These are phyloP conservation scores for Istiophorus platypterus DNA, from an alignment of 2,113 vertebrate species.

Conservation along the genomic window DNA sequence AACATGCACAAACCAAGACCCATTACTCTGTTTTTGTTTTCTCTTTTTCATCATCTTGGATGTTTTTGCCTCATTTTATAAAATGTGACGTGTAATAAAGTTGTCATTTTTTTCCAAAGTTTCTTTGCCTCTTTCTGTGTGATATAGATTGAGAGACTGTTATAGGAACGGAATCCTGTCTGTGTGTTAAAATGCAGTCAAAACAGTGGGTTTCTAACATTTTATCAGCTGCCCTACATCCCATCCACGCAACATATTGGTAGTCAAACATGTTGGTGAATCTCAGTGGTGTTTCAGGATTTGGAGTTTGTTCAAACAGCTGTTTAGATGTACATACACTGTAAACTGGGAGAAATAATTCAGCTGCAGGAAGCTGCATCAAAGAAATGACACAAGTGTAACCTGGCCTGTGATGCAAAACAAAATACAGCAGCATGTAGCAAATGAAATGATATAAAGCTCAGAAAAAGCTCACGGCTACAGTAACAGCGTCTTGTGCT, in stretches of 20 bases:
- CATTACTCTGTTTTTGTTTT: constrained; percentile 1
- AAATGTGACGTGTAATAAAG: constrained; percentile 66
- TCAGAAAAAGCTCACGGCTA: background rate
- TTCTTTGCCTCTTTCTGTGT: constrained; percentile 1
- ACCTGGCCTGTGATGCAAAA: background rate
- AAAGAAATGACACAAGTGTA: background rate
- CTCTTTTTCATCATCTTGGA: background rate
- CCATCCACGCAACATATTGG: background rate
- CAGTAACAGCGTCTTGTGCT: too few species aligned
- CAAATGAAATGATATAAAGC: too few species aligned
- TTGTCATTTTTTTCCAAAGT: constrained; percentile 27
- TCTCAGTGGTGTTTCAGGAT: background rate
- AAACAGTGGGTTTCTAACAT: accelerated
- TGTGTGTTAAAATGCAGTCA: background rate
- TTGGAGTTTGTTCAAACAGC: too few species aligned
- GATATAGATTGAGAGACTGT: background rate
- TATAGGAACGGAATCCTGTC: background rate
- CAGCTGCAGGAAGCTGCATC: too few species aligned
- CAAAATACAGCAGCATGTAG: background rate
- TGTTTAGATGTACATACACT: too few species aligned
- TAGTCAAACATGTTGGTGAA: background rate
- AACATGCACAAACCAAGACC: background rate
- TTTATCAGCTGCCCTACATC: background rate
- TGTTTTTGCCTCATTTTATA: constrained; percentile 63
- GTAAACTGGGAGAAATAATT: too few species aligned